These are phyloP conservation scores for Ericerus pela DNA, from an alignment of 1,140 invertebrate species.

Conservation along the genomic window DNA sequence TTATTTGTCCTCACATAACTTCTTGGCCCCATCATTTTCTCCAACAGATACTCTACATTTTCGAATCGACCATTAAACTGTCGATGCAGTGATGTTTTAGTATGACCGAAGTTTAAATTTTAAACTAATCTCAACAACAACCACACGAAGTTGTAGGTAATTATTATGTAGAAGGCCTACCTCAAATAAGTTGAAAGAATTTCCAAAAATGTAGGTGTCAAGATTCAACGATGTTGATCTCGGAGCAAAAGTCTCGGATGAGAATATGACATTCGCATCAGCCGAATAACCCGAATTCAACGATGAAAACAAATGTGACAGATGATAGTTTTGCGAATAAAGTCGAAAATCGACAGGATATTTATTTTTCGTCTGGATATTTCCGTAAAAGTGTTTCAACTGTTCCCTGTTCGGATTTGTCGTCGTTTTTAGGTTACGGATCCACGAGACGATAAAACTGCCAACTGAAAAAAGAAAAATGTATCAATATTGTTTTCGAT, in stretches of 20 bases:
- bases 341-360: constrained; percentile 66
- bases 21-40: constrained; percentile 70
- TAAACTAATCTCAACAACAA: no score
- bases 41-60: constrained; percentile 67
- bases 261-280: constrained; percentile 70
- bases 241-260: constrained; percentile 72
- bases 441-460: constrained; percentile 66
- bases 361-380: constrained; percentile 41
- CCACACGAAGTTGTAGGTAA: no score
- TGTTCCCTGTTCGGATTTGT: constrained; percentile 52
- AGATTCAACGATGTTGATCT: constrained; percentile 63
- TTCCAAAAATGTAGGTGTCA: constrained; percentile 72
- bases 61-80: constrained; percentile 59
- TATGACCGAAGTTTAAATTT: no score
- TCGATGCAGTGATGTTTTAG: no score
- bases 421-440: constrained; percentile 58
- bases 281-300: constrained; percentile 51
- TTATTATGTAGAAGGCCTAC: no score
- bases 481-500: neutral
- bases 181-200: constrained; percentile 70
- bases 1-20: constrained; percentile 42
- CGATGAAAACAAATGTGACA: constrained; percentile 51
- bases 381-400: constrained; percentile 49
- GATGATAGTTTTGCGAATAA: constrained; percentile 67
- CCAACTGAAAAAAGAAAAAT: constrained; percentile 43